Base-by-base conservation (phyloP, 2,797 vertebrate species). In the Urophycis tenuis region DNA sequence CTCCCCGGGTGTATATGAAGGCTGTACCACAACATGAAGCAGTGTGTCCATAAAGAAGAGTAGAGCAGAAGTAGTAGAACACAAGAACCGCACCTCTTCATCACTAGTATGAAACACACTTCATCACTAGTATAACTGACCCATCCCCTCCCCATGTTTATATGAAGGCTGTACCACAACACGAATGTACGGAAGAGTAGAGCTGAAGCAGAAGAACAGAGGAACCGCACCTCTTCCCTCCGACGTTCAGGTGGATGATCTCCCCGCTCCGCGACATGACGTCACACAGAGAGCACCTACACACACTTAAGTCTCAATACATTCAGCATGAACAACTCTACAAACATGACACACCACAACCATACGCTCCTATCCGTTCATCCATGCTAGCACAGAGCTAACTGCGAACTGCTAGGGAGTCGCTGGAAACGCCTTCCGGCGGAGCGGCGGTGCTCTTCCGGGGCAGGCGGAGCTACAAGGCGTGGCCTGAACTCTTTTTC, bases 231-330 rank as follows among this genome's bases (percentile, higher is more conserved):
- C 94, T 92, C 82, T 94, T 93, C 31, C 94, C 94, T 5, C 94
- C 94, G 29, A 95, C 94, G 53, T 95, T 95, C 71, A 95, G 88
- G 83, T 95, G 94, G 82, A 95, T 93, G 71, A 95, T 94, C 69
- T 95, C 94, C 0, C 94, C 94, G 30, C 85, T 92, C 77, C 92
- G 82, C 36, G 84, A 75, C 60, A 67, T 67, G 60, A 30, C 60
- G 60, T 67, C 25, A 25, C 60, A 5, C 2, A 14, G 60, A 8
- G 25, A 29, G 2, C 10, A 67, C 60, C 60, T 49, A 49, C 45
- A 49, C 15, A 49, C 15, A 60, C 53, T 60, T 7, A 60, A n/a
- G 15, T 9, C 53, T 60, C 9, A 60, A 60, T 8, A 60, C 53
- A 60, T 60, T 60, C 15, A n/a, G 15, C 53, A n/a, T 41, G 39